Conservation (phyloP, 2,113 vertebrate species). For the Ifrita kowaldi region DNA sequence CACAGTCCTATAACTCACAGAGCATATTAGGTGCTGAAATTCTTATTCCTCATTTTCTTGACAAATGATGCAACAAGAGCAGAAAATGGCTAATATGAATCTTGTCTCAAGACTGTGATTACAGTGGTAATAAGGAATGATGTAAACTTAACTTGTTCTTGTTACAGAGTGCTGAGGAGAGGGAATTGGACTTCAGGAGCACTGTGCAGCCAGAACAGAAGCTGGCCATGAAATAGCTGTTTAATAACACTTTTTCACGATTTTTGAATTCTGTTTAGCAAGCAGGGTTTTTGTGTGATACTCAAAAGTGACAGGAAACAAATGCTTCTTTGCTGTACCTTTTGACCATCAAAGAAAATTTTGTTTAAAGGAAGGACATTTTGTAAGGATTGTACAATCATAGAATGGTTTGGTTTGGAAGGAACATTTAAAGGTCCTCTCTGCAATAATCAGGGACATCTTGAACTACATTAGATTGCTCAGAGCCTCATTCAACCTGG, state of each 20-base stretch:
- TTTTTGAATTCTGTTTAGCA: not conserved
- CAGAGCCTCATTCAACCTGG: not conserved
- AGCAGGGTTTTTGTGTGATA: not conserved
- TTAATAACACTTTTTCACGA: not conserved
- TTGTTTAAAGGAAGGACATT: not conserved
- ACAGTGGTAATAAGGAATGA: not conserved
- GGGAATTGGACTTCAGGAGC: not conserved
- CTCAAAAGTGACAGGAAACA: not conserved
- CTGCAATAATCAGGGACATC: not conserved
- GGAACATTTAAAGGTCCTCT: not conserved
- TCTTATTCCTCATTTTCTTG: conserved; percentile 66
- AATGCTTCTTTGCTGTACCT: not conserved
- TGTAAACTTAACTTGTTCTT: not conserved
- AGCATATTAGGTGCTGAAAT: conserved; percentile 22
- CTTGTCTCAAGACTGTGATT: not conserved
- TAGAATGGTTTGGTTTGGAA: not conserved
- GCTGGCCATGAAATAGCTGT: not conserved
- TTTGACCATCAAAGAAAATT: not conserved
- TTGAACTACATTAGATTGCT: not conserved
- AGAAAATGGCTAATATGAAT: conserved; percentile 52
- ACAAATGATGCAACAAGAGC: conserved; percentile 45
- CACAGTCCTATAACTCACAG: conserved; percentile 29
- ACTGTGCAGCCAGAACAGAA: not conserved
- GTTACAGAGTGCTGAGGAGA: not conserved
- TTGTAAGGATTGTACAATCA: not conserved